Base-by-base conservation (phyloP, 2,113 vertebrate species). In the Sminthopsis crassicaudata region DNA sequence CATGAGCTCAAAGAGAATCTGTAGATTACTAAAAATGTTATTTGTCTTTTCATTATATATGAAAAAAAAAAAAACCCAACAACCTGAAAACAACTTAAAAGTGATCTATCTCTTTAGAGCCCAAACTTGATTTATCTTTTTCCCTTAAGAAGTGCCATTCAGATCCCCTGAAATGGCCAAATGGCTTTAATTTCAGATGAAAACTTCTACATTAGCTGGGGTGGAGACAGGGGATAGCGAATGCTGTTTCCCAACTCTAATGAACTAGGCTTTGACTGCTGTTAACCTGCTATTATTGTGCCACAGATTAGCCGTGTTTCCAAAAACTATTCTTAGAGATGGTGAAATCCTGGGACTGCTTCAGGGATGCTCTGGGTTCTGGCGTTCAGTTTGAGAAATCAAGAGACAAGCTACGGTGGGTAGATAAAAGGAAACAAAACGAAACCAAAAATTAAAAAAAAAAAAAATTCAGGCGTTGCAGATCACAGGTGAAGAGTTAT, bases 371-470 rank as follows among this genome's bases (percentile, higher is more conserved):
- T 93, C 22, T 94, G 4, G 97, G 93, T 92, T 92, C 93, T 96
- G 93, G 97, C 96, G 97, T 97, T 97, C 94, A 0, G 91, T n/a
- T 46, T 26, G 98, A 97, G 96, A 97, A 97, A 96, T 96, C 94
- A 96, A 96, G 96, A 95, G 91, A 84, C 12, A 94, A 94, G 88
- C 76, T 95, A 92, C 11, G 92, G 93, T 0, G 54, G 95, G 95
- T 0, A 91, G 94, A 54, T 42, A 84, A 84, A n/a, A 67, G 1
- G 11, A 3, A 60, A 57, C 8, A 30, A 30, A 60, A 60, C 27
- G 10, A 60, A 42, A 27, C 25, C 27, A 76, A 76, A 3, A 48
- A 48, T 48, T 7, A 0, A 48, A 84, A 84, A 84, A 19, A 54
- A 30, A 23, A 60, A 91, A 92, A n/a, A 90, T 19, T 8, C 95